Evolutionary conservation across 2,797 vertebrate genomes (phyloP).

Genomic region (Pristis pectinata): DNA sequence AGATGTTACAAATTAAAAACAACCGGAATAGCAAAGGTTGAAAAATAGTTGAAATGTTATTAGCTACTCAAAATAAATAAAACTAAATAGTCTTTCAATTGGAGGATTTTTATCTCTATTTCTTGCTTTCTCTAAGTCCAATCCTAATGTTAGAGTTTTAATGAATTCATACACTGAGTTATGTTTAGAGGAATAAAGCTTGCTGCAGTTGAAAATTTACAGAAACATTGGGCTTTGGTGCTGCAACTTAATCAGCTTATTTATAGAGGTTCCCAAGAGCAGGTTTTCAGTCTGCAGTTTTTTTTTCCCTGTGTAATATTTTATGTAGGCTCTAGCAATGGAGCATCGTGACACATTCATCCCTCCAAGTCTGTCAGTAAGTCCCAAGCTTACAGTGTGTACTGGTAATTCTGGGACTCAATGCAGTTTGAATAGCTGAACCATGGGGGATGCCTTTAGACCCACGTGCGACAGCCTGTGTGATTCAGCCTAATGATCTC

Average conservation of each 20-base stretch:
- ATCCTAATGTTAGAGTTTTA: neutral
- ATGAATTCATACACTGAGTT: neutral
- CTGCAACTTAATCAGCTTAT: neutral
- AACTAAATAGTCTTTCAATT: neutral
- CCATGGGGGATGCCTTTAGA: too few species aligned
- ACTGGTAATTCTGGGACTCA: too few species aligned
- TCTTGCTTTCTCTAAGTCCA: neutral
- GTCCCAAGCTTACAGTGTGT: too few species aligned
- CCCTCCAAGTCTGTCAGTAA: too few species aligned
- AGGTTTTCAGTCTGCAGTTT: neutral
- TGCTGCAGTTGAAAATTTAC: neutral
- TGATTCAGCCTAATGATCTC: neutral
- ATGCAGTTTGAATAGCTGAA: too few species aligned
- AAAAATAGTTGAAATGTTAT: neutral
- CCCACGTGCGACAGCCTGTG: too few species aligned
- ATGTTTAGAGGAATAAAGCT: neutral
- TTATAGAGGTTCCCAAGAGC: neutral
- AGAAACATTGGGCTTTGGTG: neutral
- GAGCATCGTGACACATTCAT: too few species aligned
- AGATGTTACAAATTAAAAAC: constrained; percentile 32
- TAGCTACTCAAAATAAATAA: neutral
- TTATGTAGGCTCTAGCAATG: neutral
- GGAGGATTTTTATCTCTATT: neutral
- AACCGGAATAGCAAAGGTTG: constrained; percentile 17
- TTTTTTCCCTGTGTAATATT: neutral